Conservation (phyloP, 2,113 vertebrate species). For the Bujurquina vittata region DNA sequence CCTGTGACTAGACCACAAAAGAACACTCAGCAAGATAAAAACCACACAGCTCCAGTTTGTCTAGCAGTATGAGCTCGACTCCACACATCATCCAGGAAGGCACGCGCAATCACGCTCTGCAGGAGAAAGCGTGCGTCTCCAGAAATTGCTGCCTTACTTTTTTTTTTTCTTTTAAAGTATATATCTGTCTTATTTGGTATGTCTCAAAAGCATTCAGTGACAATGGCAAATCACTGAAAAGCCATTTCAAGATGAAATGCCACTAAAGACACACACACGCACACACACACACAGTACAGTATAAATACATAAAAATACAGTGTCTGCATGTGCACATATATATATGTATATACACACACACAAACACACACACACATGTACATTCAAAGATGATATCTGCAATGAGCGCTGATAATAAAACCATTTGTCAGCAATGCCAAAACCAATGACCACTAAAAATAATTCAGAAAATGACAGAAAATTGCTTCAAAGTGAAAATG, state of each 20-base stretch:
- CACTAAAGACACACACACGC: background rate
- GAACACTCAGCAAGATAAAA: constrained; percentile 38
- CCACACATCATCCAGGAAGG: background rate
- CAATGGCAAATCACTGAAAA: constrained; percentile 16
- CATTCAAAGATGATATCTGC: constrained; percentile 21
- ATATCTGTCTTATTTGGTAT: background rate
- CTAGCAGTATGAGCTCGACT: constrained; percentile 24
- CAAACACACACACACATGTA: background rate
- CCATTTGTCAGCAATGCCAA: constrained; percentile 46
- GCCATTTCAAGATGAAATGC: background rate
- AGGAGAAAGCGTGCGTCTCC: background rate
- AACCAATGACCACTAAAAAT: constrained; percentile 44
- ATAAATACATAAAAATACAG: too few species aligned
- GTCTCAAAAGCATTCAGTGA: background rate
- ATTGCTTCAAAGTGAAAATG: constrained; percentile 41
- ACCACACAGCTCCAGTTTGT: constrained; percentile 41
- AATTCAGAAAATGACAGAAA: constrained; percentile 48
- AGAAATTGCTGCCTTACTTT: constrained; percentile 2
- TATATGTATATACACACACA: background rate
- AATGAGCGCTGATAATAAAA: constrained; percentile 39
- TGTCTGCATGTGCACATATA: too few species aligned
- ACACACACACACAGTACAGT: too few species aligned
- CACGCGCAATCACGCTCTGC: background rate
- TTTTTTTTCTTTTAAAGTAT: background rate
- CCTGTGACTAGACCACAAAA: constrained; percentile 38